Evolutionary conservation across 1,140 invertebrate species (phyloP).

Genomic region (Yoshiicerus persimilis): DNA sequence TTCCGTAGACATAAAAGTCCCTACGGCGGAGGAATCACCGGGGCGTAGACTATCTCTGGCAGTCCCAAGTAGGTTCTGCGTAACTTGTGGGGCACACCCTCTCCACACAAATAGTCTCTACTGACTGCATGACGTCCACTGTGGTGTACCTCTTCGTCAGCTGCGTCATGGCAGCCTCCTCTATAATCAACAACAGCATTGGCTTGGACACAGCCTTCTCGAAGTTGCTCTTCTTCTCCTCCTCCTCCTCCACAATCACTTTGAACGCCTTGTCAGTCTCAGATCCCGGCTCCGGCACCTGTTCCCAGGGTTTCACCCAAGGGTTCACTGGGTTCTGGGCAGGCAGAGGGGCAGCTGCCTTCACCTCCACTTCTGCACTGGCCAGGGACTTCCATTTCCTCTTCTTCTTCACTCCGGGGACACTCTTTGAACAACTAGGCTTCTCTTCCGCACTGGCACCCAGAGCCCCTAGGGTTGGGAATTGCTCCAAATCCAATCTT

Average conservation of each 20-base stretch:
- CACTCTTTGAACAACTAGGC: background rate
- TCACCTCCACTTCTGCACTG: background rate
- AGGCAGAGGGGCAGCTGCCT: background rate
- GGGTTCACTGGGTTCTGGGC: background rate
- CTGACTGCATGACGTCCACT: background rate
- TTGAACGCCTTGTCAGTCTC: background rate
- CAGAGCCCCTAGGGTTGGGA: background rate
- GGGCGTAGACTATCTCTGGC: too few species aligned
- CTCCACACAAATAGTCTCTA: constrained; percentile 25
- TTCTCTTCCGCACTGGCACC: background rate
- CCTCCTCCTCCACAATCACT: constrained; percentile 35
- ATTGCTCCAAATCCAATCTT: background rate
- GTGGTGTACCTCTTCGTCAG: constrained; percentile 17
- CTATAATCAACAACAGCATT: constrained; percentile 15
- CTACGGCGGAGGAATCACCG: too few species aligned
- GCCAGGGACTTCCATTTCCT: background rate
- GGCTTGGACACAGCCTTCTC: constrained; percentile 29
- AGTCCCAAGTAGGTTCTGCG: constrained; percentile 26
- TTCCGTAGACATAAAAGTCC: too few species aligned
- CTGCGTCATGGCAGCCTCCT: constrained; percentile 39
- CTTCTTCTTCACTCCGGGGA: background rate
- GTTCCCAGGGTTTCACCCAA: background rate
- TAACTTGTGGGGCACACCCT: background rate
- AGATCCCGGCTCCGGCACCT: background rate
- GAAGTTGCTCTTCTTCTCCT: constrained; percentile 34